A percentile compares a stretch with the other conserved stretches of the same genome.
Evolutionary conservation across 2,113 vertebrate species (phyloP).

Genomic region (Coturnix japonica): DNA sequence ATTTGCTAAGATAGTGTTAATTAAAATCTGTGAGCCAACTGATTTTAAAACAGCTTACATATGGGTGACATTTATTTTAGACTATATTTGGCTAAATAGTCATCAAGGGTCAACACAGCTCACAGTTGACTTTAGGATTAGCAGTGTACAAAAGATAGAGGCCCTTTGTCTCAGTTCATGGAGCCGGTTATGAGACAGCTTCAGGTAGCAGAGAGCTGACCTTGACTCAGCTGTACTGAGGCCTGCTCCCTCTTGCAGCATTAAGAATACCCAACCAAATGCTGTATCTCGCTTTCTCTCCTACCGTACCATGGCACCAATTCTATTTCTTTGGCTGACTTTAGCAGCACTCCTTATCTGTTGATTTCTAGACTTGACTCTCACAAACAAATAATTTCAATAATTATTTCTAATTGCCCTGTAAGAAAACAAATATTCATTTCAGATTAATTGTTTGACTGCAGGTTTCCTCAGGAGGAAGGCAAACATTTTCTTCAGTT

Average conservation of each 20-base stretch:
- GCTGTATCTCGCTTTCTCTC: not conserved
- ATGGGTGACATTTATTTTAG: slow-evolving; percentile 42
- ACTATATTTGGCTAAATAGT: slow-evolving; percentile 26
- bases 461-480: not conserved
- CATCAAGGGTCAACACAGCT: slow-evolving; percentile 21
- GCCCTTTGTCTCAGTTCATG: not conserved
- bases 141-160: not conserved
- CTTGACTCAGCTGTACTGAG: not conserved
- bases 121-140: slow-evolving; percentile 8
- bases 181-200: not conserved
- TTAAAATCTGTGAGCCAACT: not conserved
- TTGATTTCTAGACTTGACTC: not conserved
- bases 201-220: slow-evolving; percentile 8
- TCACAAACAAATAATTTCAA: not conserved
- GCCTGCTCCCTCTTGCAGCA: not conserved
- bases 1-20: slow-evolving; percentile 6
- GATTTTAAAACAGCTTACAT: slow-evolving; percentile 22
- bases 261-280: not conserved
- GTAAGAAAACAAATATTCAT: not conserved
- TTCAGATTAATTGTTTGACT: not conserved
- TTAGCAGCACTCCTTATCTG: not conserved
- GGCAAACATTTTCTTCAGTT: not conserved
- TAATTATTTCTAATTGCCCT: slow-evolving; percentile 1
- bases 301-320: not conserved
- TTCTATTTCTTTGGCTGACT: not conserved